These are phyloP conservation scores for Sminthurides bifidus DNA, from an alignment of 1,140 invertebrate species.

Conservation along the genomic window DNA sequence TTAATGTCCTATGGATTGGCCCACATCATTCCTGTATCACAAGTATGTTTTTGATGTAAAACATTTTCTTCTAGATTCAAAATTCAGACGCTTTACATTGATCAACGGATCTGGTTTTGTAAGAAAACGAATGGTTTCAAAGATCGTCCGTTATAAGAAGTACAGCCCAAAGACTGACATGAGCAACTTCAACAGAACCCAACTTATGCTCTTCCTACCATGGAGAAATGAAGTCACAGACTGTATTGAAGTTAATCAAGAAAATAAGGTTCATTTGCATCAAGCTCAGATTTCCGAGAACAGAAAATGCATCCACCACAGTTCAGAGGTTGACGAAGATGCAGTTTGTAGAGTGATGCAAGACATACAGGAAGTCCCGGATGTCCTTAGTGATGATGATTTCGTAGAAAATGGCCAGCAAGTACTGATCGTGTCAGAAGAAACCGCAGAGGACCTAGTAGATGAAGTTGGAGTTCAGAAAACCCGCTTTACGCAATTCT, in stretches of 20 bases:
- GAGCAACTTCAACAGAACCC: constrained; percentile 4
- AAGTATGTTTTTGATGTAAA: not conserved
- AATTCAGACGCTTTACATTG: too few relatives aligned
- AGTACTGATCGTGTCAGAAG: not conserved
- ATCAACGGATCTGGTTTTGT: too few relatives aligned
- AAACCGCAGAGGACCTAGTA: not conserved
- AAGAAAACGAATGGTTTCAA: not conserved
- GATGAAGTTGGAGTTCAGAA: not conserved
- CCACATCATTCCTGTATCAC: not conserved
- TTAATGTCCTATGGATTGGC: not conserved
- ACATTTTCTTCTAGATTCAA: too few relatives aligned
- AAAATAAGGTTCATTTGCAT: not conserved
- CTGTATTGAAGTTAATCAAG: not conserved
- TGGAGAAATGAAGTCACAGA: constrained; percentile 8
- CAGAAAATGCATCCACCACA: not conserved
- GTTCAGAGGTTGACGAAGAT: not conserved
- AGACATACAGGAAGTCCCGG: not conserved
- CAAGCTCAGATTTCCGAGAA: not conserved
- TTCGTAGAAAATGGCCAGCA: not conserved
- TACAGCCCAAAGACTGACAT: constrained; percentile 1
- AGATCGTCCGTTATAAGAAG: not conserved
- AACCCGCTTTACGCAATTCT: not conserved
- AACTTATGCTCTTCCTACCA: constrained; percentile 7
- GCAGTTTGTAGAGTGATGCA: not conserved
- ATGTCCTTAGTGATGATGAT: not conserved